Conservation (phyloP, 2,113 vertebrate species). For the Zingel zingel region DNA sequence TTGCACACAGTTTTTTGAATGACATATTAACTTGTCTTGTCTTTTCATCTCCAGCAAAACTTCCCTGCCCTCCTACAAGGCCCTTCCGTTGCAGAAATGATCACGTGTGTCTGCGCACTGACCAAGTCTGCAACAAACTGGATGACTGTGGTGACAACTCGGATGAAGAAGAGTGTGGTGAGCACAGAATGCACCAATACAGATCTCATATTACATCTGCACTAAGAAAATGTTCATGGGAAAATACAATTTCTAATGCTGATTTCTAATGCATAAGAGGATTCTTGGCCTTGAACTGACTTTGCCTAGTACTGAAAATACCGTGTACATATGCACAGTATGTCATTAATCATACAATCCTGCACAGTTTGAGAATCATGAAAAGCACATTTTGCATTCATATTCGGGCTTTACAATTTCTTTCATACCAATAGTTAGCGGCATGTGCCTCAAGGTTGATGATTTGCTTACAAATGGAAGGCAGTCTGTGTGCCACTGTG, state of each 20-base stretch:
- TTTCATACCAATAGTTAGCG: background rate
- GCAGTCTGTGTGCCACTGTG: background rate
- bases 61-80: constrained; percentile 92
- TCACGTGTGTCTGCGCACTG: constrained; percentile 90
- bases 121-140: constrained; percentile 92
- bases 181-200: constrained; percentile 52
- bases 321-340: background rate
- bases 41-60: constrained; percentile 86
- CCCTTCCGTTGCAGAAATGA: constrained; percentile 92
- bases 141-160: constrained; percentile 98
- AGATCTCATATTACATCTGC: background rate
- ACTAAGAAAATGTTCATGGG: background rate
- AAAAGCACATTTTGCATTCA: background rate
- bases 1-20: background rate
- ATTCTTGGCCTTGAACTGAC: background rate
- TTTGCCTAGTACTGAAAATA: background rate
- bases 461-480: background rate
- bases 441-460: background rate
- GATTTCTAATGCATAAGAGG: background rate
- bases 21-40: constrained; percentile 29
- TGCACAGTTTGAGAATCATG: background rate
- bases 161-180: constrained; percentile 94
- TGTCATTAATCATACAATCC: background rate
- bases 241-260: background rate
- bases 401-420: background rate